These are phyloP conservation scores for Eupeodes latifasciatus DNA, from an alignment of 2,888 invertebrate genomes.

Conservation along the genomic window DNA sequence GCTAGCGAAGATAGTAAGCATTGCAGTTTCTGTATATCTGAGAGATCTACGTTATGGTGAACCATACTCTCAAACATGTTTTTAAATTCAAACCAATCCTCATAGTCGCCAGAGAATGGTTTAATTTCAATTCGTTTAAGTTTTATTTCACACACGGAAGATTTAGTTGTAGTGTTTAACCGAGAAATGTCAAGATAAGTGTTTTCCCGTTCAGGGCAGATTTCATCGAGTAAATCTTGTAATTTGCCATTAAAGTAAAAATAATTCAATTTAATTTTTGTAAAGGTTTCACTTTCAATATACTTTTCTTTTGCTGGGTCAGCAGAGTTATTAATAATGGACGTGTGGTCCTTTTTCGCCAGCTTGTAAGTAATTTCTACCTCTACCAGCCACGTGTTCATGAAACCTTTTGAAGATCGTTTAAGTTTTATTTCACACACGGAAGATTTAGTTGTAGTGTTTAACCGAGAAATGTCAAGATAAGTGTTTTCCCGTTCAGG, in stretches of 20 bases:
- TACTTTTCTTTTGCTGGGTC: constrained; percentile 35
- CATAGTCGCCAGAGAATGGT: constrained; percentile 24
- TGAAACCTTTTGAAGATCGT: background rate
- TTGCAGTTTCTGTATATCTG: background rate
- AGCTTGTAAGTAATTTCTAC: constrained; percentile 9
- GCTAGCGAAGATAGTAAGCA: no score
- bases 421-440: constrained; percentile 15
- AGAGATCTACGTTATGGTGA: constrained; percentile 35
- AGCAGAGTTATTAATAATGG: constrained; percentile 11
- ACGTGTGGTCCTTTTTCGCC: constrained; percentile 19
- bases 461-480: background rate
- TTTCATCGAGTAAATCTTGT: constrained; percentile 8
- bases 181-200: background rate
- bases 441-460: background rate
- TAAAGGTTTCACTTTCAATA: constrained; percentile 5
- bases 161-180: background rate
- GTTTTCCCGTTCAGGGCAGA: background rate
- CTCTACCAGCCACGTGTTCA: background rate
- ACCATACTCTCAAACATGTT: constrained; percentile 41
- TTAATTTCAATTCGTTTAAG: constrained; percentile 29
- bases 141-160: constrained; percentile 4
- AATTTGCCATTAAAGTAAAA: constrained; percentile 25
- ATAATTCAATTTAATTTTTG: constrained; percentile 25
- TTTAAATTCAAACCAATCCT: constrained; percentile 45
- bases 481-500: background rate